Conservation (phyloP, 1,140 invertebrate species). For the Aphidius ervi region DNA sequence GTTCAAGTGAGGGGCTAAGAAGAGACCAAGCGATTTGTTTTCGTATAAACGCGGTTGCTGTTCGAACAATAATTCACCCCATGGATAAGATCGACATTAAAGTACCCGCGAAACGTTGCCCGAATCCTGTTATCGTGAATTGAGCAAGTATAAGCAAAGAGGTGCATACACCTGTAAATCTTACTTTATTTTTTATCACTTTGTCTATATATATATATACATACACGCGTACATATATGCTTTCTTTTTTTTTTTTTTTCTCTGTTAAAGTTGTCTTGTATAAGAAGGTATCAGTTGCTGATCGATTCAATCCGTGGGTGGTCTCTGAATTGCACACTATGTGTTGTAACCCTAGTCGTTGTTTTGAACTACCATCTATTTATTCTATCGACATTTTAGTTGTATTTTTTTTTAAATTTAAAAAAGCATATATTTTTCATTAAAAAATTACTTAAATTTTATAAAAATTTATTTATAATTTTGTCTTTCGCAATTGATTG, state of each 20-base stretch:
- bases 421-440: neutral
- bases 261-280: slow-evolving; percentile 19
- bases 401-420: neutral
- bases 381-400: slow-evolving; percentile 28
- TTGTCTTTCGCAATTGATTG: neutral
- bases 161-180: slow-evolving; percentile 44
- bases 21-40: slow-evolving; percentile 30
- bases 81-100: slow-evolving; percentile 40
- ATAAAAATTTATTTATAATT: neutral
- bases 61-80: slow-evolving; percentile 33
- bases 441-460: neutral
- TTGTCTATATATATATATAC: slow-evolving; percentile 1
- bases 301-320: slow-evolving; percentile 50
- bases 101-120: slow-evolving; percentile 33
- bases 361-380: slow-evolving; percentile 30
- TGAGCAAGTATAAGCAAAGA: slow-evolving; percentile 28
- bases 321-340: slow-evolving; percentile 37
- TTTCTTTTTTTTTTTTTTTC: slow-evolving; percentile 8
- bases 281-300: slow-evolving; percentile 43
- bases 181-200: slow-evolving; percentile 19
- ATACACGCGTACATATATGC: neutral
- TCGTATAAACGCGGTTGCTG: slow-evolving; percentile 19
- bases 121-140: slow-evolving; percentile 41
- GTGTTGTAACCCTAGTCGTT: slow-evolving; percentile 39
- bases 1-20: neutral